Evolutionary conservation across 2,113 vertebrate species (phyloP).

Genomic region (Pyxicephalus adspersus): DNA sequence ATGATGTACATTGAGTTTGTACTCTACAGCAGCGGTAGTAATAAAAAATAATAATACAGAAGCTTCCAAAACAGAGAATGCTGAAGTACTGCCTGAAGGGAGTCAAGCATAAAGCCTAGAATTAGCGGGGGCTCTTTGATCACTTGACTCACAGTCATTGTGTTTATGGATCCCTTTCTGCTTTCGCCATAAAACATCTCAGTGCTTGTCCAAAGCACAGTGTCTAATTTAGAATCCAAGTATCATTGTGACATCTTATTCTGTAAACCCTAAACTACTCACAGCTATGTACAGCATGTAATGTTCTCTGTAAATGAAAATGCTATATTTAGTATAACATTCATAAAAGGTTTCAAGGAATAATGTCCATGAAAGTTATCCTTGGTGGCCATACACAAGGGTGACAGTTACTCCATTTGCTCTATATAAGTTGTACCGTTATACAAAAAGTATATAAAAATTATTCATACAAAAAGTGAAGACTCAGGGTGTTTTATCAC

Average conservation of each 20-base stretch:
- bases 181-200: conserved; percentile 3
- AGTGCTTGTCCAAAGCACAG: background rate
- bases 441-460: no score
- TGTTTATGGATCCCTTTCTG: conserved; percentile 27
- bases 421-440: no score
- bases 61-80: conserved; percentile 27
- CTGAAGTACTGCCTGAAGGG: conserved; percentile 41
- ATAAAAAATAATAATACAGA: conserved; percentile 49
- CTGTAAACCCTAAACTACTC: background rate
- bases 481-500: no score
- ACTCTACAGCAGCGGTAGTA: conserved; percentile 19
- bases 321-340: no score
- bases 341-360: no score
- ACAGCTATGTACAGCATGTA: no score
- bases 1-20: conserved; percentile 15
- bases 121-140: conserved; percentile 44
- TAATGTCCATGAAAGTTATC: no score
- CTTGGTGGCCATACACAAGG: no score
- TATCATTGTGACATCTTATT: background rate
- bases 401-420: no score
- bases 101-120: conserved; percentile 42
- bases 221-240: background rate
- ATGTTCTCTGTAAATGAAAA: no score
- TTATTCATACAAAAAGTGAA: no score
- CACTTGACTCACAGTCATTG: conserved; percentile 37